phyloP scores from a whole-genome alignment of 1,140 invertebrate genomes.

The Drosophila sp. region DNA sequence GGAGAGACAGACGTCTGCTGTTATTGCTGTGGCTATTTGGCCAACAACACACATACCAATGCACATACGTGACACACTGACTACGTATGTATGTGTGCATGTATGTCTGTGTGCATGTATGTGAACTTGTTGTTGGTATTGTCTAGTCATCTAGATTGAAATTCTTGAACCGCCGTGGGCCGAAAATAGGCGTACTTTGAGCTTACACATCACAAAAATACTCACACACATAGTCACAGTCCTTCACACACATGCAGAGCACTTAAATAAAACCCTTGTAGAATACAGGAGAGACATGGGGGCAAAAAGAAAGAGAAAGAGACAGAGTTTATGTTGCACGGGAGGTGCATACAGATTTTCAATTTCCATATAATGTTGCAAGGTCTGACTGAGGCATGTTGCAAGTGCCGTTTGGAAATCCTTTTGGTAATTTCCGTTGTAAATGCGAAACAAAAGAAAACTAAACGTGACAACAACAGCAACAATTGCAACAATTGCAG shows the following conservation, averaged over 20 bases:
- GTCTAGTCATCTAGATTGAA: constrained; percentile 48
- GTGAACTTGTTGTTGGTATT: constrained; percentile 32
- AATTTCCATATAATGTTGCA: constrained; percentile 68
- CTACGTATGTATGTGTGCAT: background rate
- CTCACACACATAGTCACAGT: constrained; percentile 4
- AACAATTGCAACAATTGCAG: constrained; percentile 21
- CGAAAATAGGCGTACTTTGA: constrained; percentile 1
- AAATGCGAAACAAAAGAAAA: constrained; percentile 57
- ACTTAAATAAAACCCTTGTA: background rate
- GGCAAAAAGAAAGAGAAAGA: no score
- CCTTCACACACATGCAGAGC: background rate
- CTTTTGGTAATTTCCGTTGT: constrained; percentile 66
- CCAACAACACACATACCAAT: constrained; percentile 37
- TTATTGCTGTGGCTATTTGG: constrained; percentile 59
- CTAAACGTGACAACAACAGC: constrained; percentile 33
- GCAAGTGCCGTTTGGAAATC: constrained; percentile 39
- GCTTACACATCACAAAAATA: background rate
- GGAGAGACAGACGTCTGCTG: no score
- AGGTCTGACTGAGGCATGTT: constrained; percentile 16
- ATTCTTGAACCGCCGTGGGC: constrained; percentile 21
- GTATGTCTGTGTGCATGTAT: no score
- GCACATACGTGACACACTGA: constrained; percentile 10
- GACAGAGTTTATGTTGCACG: constrained; percentile 13
- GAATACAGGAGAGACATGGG: no score
- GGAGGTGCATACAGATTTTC: constrained; percentile 49